phyloP scores from a whole-genome alignment of 2,113 vertebrate species.

The Martes martes region DNA sequence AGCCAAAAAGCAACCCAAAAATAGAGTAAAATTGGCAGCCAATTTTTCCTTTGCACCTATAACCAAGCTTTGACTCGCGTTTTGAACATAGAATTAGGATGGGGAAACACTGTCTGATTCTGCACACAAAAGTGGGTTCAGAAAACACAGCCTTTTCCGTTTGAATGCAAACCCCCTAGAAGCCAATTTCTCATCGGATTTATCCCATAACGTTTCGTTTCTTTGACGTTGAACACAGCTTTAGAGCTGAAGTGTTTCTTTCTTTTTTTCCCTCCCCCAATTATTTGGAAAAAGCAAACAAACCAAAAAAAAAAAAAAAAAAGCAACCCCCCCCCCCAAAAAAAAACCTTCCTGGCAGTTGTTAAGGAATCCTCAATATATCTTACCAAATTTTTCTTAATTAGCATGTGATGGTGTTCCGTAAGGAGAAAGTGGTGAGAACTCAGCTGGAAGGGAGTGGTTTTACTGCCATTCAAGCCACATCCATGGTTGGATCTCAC shows the following conservation, averaged over 20 bases:
- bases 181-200: constrained; percentile 68
- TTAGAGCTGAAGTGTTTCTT: constrained; percentile 63
- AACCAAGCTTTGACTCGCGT: constrained; percentile 85
- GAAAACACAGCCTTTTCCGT: constrained; percentile 71
- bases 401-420: constrained; percentile 54
- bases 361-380: constrained; percentile 76
- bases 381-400: constrained; percentile 74
- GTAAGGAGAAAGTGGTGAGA: constrained; percentile 49
- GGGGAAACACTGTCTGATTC: constrained; percentile 70
- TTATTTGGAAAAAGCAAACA: constrained; percentile 60
- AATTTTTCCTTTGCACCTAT: constrained; percentile 94
- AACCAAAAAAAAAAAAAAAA: not conserved
- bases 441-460: constrained; percentile 58
- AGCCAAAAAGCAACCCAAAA: constrained; percentile 89
- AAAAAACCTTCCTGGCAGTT: constrained; percentile 38
- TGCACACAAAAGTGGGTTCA: constrained; percentile 75
- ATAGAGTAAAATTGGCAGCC: constrained; percentile 93
- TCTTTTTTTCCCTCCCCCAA: not conserved
- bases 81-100: constrained; percentile 68
- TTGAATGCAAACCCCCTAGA: constrained; percentile 66
- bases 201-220: constrained; percentile 65
- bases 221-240: constrained; percentile 74
- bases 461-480: constrained; percentile 72
- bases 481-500: constrained; percentile 62
- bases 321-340: not conserved